A percentile compares a stretch with the other conserved stretches of the same genome.
These are phyloP conservation scores for Hiodon alosoides DNA, from an alignment of 2,113 vertebrate genomes.

Conservation along the genomic window DNA sequence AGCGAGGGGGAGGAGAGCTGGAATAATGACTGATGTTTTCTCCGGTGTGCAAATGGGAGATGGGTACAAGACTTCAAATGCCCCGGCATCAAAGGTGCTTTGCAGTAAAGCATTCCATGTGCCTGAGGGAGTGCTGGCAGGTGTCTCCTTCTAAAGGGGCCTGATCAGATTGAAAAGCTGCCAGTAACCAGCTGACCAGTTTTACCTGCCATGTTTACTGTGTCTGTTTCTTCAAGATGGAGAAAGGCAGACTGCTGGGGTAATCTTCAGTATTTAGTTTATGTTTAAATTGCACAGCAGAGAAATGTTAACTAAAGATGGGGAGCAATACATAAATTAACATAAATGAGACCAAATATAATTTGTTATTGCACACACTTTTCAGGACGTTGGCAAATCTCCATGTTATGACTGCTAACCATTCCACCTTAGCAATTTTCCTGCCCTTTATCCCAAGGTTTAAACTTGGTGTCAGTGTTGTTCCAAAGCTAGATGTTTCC, in stretches of 20 bases:
- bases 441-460: neutral
- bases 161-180: neutral
- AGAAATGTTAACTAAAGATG: no score
- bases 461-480: neutral
- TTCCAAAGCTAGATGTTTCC: neutral
- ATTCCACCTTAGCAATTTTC: neutral
- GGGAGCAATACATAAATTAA: no score
- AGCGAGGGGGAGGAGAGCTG: neutral
- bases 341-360: neutral
- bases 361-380: neutral
- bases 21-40: conserved; percentile 25
- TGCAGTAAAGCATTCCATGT: neutral
- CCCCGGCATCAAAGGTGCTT: conserved; percentile 29
- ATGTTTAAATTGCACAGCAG: no score
- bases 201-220: neutral
- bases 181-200: neutral
- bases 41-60: conserved; percentile 6
- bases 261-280: no score
- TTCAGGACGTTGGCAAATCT: neutral
- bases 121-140: neutral
- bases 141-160: neutral
- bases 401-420: neutral
- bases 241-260: neutral
- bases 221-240: neutral
- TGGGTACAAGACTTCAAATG: conserved; percentile 11